These are phyloP conservation scores for Glyptemys insculpta DNA, from an alignment of 2,797 vertebrate genomes.

Conservation along the genomic window DNA sequence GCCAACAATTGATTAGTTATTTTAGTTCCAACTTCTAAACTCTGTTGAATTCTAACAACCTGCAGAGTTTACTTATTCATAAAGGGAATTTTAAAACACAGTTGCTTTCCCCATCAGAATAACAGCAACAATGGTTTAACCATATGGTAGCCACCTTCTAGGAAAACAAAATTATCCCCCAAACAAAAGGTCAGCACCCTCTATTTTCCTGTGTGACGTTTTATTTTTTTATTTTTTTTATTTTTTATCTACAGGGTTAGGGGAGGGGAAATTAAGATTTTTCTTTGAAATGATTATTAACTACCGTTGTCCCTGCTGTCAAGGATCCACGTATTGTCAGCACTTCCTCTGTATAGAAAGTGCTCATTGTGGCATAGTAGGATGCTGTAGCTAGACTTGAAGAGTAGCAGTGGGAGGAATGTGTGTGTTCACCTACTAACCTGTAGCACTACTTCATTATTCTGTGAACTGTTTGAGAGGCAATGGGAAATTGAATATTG, in stretches of 20 bases:
- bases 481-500: slow-evolving; percentile 72
- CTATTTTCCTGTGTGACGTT: neutral
- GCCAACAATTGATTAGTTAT: slow-evolving; percentile 64
- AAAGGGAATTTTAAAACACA: slow-evolving; percentile 69
- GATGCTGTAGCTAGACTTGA: slow-evolving; percentile 74
- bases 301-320: slow-evolving; percentile 73
- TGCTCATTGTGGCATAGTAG: slow-evolving; percentile 67
- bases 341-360: slow-evolving; percentile 71
- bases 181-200: neutral
- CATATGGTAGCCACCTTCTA: slow-evolving; percentile 61
- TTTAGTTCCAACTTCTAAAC: slow-evolving; percentile 77
- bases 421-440: slow-evolving; percentile 76
- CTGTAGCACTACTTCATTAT: slow-evolving; percentile 68
- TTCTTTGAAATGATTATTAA: slow-evolving; percentile 68
- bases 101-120: slow-evolving; percentile 68
- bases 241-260: neutral
- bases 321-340: slow-evolving; percentile 76
- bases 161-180: neutral
- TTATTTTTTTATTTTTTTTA: too few species aligned
- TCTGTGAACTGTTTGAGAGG: slow-evolving; percentile 71
- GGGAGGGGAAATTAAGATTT: slow-evolving; percentile 59
- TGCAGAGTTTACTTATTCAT: slow-evolving; percentile 38
- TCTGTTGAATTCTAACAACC: slow-evolving; percentile 67
- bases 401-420: slow-evolving; percentile 77
- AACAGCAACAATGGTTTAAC: slow-evolving; percentile 68